phyloP scores from a whole-genome alignment of 2,113 vertebrate species.

The Taurulus bubalis region DNA sequence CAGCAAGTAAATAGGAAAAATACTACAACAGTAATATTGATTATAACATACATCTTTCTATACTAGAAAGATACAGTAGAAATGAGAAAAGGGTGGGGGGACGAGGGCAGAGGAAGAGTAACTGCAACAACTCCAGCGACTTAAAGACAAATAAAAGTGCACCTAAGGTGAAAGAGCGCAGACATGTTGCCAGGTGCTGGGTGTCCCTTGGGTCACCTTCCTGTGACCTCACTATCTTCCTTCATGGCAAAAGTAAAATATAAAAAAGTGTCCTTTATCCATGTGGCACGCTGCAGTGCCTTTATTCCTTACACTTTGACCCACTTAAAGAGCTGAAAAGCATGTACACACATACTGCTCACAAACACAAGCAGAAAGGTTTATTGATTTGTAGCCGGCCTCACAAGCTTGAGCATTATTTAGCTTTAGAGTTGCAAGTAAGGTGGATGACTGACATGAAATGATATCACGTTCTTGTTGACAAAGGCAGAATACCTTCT shows the following conservation, averaged over 20 bases:
- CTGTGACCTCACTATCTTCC: neutral
- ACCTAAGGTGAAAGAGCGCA: neutral
- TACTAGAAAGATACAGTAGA: neutral
- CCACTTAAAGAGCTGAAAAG: neutral
- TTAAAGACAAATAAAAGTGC: constrained; percentile 8
- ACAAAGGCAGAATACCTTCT: neutral
- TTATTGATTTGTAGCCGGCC: neutral
- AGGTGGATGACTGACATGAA: neutral
- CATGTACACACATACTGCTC: neutral
- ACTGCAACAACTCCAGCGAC: neutral
- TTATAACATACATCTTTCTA: neutral
- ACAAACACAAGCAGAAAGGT: neutral
- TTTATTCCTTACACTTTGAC: constrained; percentile 1
- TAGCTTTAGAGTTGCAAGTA: neutral
- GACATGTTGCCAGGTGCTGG: constrained; percentile 3
- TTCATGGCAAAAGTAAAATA: constrained; percentile 1
- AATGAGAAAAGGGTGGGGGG: neutral
- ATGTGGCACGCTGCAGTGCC: neutral
- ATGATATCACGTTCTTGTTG: neutral
- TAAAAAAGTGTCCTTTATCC: constrained; percentile 1
- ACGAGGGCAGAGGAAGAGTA: neutral
- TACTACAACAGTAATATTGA: neutral
- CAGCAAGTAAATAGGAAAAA: neutral
- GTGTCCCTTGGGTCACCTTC: constrained; percentile 2
- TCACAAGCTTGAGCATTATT: neutral